phyloP scores from a whole-genome alignment of 2,888 invertebrate species.

The Hydrotaea cyrtoneurina region DNA sequence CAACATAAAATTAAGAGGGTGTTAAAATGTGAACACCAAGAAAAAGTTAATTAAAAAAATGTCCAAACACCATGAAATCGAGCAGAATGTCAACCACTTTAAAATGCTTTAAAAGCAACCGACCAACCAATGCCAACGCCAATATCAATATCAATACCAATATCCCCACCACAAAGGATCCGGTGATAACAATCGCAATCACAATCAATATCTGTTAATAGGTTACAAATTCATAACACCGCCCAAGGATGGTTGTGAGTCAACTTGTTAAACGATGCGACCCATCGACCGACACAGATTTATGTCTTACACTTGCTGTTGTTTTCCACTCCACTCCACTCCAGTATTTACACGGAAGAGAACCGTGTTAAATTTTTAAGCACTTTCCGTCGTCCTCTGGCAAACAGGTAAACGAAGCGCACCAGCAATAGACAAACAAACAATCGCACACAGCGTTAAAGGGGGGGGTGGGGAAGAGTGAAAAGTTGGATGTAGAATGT shows the following conservation, averaged over 20 bases:
- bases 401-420: conserved; percentile 50
- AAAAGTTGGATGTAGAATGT: conserved; percentile 8
- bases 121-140: background rate
- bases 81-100: background rate
- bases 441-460: background rate
- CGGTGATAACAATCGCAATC: conserved; percentile 48
- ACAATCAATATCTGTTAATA: conserved; percentile 50
- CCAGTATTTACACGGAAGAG: conserved; percentile 29
- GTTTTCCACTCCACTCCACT: background rate
- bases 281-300: background rate
- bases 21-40: conserved; percentile 38
- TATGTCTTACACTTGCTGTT: background rate
- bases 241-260: conserved; percentile 13
- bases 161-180: background rate
- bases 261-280: background rate
- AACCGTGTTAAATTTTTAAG: conserved; percentile 66
- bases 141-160: conserved; percentile 14
- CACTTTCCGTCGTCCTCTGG: conserved; percentile 34
- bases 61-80: conserved; percentile 47
- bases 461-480: background rate
- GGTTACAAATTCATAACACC: conserved; percentile 47
- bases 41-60: conserved; percentile 65
- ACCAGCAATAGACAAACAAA: background rate
- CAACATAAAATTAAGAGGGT: conserved; percentile 49
- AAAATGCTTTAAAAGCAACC: background rate